A percentile compares a stretch with the other conserved stretches of the same genome.
Conservation (phyloP, 1,140 invertebrate genomes). For the Elymnias hypermnestra region DNA sequence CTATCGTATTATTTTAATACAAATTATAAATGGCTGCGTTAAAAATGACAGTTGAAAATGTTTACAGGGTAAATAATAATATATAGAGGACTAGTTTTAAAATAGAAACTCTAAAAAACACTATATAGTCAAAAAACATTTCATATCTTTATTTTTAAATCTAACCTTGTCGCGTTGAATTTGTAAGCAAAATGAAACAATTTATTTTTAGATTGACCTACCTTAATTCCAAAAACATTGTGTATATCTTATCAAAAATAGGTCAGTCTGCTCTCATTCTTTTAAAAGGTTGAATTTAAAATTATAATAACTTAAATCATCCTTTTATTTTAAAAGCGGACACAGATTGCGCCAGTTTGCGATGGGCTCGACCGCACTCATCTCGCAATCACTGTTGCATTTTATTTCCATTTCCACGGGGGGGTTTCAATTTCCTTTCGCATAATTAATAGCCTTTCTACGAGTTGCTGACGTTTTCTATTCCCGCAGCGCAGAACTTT, state of each 20-base stretch:
- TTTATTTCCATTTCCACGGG: conserved; percentile 72
- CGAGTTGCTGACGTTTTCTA: conserved; percentile 61
- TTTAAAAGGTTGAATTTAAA: not conserved
- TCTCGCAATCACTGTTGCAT: conserved; percentile 70
- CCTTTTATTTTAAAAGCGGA: conserved; percentile 15
- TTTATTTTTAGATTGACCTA: no score
- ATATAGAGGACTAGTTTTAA: no score
- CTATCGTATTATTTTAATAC: no score
- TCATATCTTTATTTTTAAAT: no score
- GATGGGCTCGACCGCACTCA: conserved; percentile 40
- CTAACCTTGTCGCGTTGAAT: no score
- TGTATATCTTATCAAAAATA: not conserved
- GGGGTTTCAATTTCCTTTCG: conserved; percentile 71
- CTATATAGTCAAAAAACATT: no score
- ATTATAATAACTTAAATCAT: conserved; percentile 7
- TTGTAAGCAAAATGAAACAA: no score
- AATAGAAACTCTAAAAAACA: no score
- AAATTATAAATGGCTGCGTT: no score
- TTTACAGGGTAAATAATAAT: no score
- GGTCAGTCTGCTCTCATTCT: not conserved
- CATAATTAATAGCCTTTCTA: conserved; percentile 72
- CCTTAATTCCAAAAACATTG: no score
- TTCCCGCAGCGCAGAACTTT: conserved; percentile 58
- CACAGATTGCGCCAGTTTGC: conserved; percentile 21
- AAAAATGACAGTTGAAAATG: no score